Conservation (phyloP, 2,113 vertebrate genomes). For the Oceanodroma tethys region DNA sequence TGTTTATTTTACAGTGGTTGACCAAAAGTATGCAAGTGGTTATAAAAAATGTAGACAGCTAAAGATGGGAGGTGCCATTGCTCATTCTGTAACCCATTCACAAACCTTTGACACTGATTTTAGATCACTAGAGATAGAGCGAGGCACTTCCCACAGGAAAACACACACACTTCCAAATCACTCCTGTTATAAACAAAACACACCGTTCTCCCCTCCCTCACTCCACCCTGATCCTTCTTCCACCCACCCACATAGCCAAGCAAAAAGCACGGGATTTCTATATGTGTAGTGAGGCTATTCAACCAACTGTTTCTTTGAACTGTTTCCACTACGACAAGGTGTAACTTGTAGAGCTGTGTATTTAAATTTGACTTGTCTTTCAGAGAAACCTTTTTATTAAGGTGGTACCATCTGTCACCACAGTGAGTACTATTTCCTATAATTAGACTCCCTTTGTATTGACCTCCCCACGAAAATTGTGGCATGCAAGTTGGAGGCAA, state of each 20-base stretch:
- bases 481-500: neutral
- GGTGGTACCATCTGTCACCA: neutral
- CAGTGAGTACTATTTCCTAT: too few species aligned
- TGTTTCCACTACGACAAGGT: neutral
- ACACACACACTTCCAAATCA: neutral
- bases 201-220: neutral
- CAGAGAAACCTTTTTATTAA: neutral
- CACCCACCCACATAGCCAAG: neutral
- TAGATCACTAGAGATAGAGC: constrained; percentile 25
- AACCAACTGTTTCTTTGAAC: neutral
- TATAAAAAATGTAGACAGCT: constrained; percentile 78
- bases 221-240: neutral
- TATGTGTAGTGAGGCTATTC: neutral
- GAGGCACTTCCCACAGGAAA: constrained; percentile 30
- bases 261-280: neutral
- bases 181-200: neutral
- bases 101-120: constrained; percentile 66
- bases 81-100: constrained; percentile 73
- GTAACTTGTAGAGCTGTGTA: neutral
- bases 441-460: neutral
- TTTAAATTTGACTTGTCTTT: neutral
- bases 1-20: constrained; percentile 85
- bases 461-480: neutral
- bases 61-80: constrained; percentile 74
- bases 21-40: constrained; percentile 83